A percentile compares a stretch with the other conserved stretches of the same genome.
phyloP scores from a whole-genome alignment of 2,797 vertebrate genomes.

The Botia almorhae region DNA sequence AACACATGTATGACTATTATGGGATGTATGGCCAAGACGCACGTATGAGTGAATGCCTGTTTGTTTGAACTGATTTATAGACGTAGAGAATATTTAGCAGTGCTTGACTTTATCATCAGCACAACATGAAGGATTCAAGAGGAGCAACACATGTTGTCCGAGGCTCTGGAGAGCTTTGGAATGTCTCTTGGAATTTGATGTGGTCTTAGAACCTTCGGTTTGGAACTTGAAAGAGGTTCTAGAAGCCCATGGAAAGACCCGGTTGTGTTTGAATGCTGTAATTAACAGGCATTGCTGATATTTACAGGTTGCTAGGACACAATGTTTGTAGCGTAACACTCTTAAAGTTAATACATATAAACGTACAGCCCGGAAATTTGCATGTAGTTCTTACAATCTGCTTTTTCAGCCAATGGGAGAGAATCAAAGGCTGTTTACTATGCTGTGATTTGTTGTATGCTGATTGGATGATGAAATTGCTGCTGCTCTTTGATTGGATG shows the following conservation, averaged over 20 bases:
- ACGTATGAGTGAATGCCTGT: constrained; percentile 30
- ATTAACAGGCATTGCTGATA: background rate
- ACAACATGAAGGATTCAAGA: background rate
- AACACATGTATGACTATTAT: constrained; percentile 22
- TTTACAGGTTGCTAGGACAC: background rate
- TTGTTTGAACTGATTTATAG: constrained; percentile 22
- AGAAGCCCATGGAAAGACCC: background rate
- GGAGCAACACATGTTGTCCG: background rate
- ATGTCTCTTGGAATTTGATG: background rate
- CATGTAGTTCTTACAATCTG: constrained; percentile 35
- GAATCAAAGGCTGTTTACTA: constrained; percentile 26
- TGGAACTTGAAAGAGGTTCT: background rate
- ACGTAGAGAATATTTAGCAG: constrained; percentile 8
- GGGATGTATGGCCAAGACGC: constrained; percentile 18
- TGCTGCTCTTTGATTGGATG: constrained; percentile 38
- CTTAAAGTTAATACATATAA: constrained; percentile 21
- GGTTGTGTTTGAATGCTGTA: constrained; percentile 28
- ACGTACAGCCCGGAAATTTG: constrained; percentile 20
- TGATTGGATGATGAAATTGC: constrained; percentile 26
- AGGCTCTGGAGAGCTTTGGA: background rate
- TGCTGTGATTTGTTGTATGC: constrained; percentile 41
- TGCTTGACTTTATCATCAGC: constrained; percentile 13
- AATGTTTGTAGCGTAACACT: background rate
- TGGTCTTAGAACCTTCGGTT: background rate
- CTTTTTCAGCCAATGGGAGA: constrained; percentile 24